Base-by-base conservation (phyloP, 2,113 vertebrate species). In the Microcebus jonahi region DNA sequence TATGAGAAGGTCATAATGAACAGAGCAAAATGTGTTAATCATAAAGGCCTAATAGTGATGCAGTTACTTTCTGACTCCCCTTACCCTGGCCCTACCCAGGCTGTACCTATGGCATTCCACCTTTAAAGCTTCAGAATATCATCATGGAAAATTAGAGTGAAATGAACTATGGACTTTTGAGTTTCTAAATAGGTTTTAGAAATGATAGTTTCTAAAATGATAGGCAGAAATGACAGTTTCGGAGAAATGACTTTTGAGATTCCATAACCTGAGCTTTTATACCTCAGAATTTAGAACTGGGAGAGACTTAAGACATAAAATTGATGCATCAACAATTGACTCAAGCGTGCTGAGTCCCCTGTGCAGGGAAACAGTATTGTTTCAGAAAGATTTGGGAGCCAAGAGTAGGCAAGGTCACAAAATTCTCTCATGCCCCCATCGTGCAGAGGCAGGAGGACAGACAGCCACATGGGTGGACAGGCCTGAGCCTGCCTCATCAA, bases 151-250 rank as follows among this genome's bases (percentile, higher is more conserved):
- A 87, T 59, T 59, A 53, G 3, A 61, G 18, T 65, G 42, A 93
- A 91, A 27, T 17, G 10, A 50, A 65, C 59, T 70, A 3, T 81
- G 13, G n/a, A 65, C 59, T 77, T 97, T 45, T 61, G 18, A 91
- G 42, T 91, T 96, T 76, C 48, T 86, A 79, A 73, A 84, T 53
- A 42, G 73, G 53, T 63, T 87, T 91, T 84, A 53, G 61, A 93
- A 79, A 68, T 8, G 45, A 45, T 45, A 45, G 45, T 45, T 45
- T 45, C 45, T 45, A 45, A 45, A 45, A 45, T 6, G 8, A 45
- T 45, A 45, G 45, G 61, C 17, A 75, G 48, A 31, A 96, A 90
- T 77, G 48, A 71, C 21, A 21, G 4, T 79, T 91, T 88, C 25
- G 23, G n/a, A 76, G 57, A 95, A 84, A 79, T 45, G 42, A 6